Evolutionary conservation across 2,113 vertebrate species (phyloP), one percentile per base, ranked within the genome.

Genomic region (Furnarius figulus): DNA sequence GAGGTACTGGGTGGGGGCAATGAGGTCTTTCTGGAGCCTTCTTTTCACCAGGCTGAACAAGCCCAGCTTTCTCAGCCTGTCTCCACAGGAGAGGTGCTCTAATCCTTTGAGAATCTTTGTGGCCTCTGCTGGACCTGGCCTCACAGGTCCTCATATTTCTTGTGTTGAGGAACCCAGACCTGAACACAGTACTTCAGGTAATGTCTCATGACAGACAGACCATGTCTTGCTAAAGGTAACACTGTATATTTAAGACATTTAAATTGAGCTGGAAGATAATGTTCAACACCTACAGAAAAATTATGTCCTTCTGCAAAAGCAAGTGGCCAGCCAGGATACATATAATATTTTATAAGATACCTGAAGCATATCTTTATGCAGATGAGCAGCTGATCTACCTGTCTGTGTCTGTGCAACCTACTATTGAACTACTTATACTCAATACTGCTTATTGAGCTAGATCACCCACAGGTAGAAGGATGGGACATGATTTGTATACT

Each of bases 151-250:
- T 61, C 16, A 25, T 46, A 10, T 68, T 46, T 31, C 53, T 31
- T 27, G 2, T 15, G 46, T 40, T 68, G 39, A 27, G 6, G 21
- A 27, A 53, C 8, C 6, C 20, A 83, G 14, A 61, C 6, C 15
- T 55, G 30, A 20, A n/a, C 0, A 0, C 14, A 22, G 5, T 15
- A 27, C 14, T 47, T 25, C 11, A 27, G 17, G 9, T 62, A 30
- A 47, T 3, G 11, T 15, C n/a, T 62, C 39, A 39, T 22, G 22
- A 35, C 24, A 47, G 33, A 61, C 11, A 62, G 28, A 25, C 5
- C 47, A 7, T 13, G 6, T 46, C 6, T 46, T 85, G 9, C 27
- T 83, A 50, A 86, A 76, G 13, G 12, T 62, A 35, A 12, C 10
- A 80, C 52, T 73, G 28, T 13, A 14, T 79, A 47, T 47, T 59